phyloP scores from a whole-genome alignment of 1,140 invertebrate genomes.

The Hermatobates lingyangjiaoensis region DNA sequence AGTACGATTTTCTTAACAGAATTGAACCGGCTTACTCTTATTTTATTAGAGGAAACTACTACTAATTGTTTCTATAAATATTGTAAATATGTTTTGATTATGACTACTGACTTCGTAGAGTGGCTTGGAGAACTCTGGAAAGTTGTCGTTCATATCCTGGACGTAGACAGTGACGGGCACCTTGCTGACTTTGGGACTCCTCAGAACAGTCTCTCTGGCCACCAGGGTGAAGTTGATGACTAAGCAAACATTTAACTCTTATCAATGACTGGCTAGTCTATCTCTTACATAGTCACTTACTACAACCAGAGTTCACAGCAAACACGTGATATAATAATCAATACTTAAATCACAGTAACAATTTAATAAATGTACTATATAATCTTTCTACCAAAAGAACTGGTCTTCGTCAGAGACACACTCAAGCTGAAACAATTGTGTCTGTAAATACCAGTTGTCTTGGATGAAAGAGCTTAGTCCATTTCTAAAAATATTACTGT shows the following conservation, averaged over 20 bases:
- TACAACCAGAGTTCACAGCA: too few relatives aligned
- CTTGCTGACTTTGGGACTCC: constrained; percentile 51
- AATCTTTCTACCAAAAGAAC: too few relatives aligned
- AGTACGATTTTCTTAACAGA: too few relatives aligned
- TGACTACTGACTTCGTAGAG: constrained; percentile 39
- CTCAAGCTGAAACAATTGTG: too few relatives aligned
- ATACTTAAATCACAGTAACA: too few relatives aligned
- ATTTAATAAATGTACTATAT: too few relatives aligned
- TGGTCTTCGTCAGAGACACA: too few relatives aligned
- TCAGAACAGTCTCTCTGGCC: constrained; percentile 59
- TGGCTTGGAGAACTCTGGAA: constrained; percentile 64
- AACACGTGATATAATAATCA: background rate
- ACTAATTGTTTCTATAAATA: too few relatives aligned
- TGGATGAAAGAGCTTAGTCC: too few relatives aligned
- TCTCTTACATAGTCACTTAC: background rate
- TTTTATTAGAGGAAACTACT: background rate
- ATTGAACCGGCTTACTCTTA: too few relatives aligned
- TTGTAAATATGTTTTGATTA: constrained; percentile 1
- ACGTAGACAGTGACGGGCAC: constrained; percentile 71
- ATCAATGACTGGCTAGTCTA: background rate
- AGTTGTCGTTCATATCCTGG: constrained; percentile 84
- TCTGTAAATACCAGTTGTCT: too few relatives aligned
- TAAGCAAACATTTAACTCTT: constrained; percentile 27
- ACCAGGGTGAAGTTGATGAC: constrained; percentile 69
- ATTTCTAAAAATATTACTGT: too few relatives aligned